Evolutionary conservation across 2,797 vertebrate genomes (phyloP).

Genomic region (Falco naumanni): DNA sequence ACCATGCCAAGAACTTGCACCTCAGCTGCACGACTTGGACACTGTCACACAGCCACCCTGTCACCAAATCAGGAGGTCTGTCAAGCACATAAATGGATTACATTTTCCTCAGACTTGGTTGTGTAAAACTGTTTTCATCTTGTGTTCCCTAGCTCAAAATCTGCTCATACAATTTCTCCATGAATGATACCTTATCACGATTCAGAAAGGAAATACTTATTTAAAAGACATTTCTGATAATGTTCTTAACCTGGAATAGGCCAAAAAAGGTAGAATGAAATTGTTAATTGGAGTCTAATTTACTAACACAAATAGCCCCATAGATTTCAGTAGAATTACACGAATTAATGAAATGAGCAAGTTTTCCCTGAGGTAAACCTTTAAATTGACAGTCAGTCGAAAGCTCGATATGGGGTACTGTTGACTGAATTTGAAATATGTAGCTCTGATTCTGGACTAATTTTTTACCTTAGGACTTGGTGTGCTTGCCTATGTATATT

Average conservation of each 20-base stretch:
- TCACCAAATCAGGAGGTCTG: neutral
- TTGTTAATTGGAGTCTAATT: neutral
- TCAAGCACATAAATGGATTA: neutral
- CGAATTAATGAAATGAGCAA: neutral
- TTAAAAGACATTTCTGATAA: neutral
- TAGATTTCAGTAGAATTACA: slow-evolving; percentile 9
- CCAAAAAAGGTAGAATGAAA: neutral
- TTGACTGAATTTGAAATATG: neutral
- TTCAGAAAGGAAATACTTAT: neutral
- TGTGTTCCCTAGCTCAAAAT: neutral
- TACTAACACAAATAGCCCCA: neutral
- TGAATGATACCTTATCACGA: neutral
- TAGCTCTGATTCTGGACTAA: neutral
- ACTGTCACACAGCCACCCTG: neutral
- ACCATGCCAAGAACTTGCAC: neutral
- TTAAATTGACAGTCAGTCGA: slow-evolving; percentile 27
- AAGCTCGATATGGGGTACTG: neutral
- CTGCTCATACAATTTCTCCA: neutral
- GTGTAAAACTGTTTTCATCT: neutral
- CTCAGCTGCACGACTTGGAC: neutral
- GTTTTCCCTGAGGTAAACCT: neutral
- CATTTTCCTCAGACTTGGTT: neutral
- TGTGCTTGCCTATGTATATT: neutral
- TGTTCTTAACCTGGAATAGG: neutral
- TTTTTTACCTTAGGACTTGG: neutral